Evolutionary conservation across 1,140 invertebrate species (phyloP).

Genomic region (Myzus persicae): DNA sequence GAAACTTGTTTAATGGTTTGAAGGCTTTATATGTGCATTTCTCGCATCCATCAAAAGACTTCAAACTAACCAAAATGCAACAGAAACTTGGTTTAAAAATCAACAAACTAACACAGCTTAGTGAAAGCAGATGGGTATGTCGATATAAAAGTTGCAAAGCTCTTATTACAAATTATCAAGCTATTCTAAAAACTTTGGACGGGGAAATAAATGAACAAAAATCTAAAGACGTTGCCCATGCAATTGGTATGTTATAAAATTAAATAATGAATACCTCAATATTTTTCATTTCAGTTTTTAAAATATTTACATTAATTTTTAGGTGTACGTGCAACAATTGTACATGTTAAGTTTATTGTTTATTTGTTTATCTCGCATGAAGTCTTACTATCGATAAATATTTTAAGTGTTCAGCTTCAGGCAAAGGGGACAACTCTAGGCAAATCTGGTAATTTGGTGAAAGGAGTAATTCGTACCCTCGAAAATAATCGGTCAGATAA

Average conservation of each 20-base stretch:
- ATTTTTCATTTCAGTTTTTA: too few relatives aligned
- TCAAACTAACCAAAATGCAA: neutral
- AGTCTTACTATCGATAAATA: neutral
- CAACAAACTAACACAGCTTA: neutral
- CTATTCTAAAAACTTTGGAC: neutral
- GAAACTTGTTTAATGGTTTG: constrained; percentile 6
- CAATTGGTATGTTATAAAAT: neutral
- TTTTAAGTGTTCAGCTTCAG: neutral
- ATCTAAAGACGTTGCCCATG: neutral
- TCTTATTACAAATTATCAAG: constrained; percentile 1
- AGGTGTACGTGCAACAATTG: neutral
- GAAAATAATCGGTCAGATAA: neutral
- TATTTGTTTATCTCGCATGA: neutral
- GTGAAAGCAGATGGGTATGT: constrained; percentile 4
- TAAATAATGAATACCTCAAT: neutral
- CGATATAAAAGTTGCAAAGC: neutral
- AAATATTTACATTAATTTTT: neutral
- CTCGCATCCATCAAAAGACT: neutral
- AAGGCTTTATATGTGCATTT: too few relatives aligned
- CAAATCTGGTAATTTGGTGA: neutral
- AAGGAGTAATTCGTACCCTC: neutral
- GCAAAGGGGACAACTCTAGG: neutral
- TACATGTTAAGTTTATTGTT: neutral
- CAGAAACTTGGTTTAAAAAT: constrained; percentile 4
- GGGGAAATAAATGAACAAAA: neutral